Evolutionary conservation across 2,113 vertebrate species (phyloP), one percentile per base, ranked within the genome.

Genomic region (Nematolebias whitei): DNA sequence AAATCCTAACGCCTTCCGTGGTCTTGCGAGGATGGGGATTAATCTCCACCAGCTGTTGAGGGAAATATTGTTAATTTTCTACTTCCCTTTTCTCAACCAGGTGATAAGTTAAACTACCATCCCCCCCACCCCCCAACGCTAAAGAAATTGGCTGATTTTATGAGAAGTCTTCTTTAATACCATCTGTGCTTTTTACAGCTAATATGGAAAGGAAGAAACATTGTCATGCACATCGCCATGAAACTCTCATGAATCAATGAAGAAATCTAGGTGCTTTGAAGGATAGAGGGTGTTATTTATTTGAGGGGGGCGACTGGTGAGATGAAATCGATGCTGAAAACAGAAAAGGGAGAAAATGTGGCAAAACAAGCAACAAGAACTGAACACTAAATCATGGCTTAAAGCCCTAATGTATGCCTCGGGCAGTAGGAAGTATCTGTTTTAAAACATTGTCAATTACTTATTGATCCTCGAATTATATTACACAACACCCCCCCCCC

Each of bases 401-500:
- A 65, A 71, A 74, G 59, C 74, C 55, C 49, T 78, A 81, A 87
- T 80, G 74, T 74, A 67, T 57, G 79, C 78, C 76, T 86, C 77
- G 71, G 52, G 52, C 32, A 5, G 68, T 66, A 75, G 80, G 79
- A 83, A 86, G 88, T 78, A 78, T 83, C 51, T 63, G 43, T 82
- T 88, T 79, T 71, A 63, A 63, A 80, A 71, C 66, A 51, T 74
- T 71, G 61, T 51, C 68, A 70, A 73, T 80, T 80, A 83, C 75
- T 83, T 88, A 89, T 91, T 76, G 83, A 90, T 88, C 66, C 13
- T 5, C 52, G 63, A 82, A 82, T 79, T 57, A 76, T 78, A 87
- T 76, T 63, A 69, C 62, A 0, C 38, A 1, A 68, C 56, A 67
- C 69, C 56, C 63, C 61, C 63, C 29, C 59, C 63, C 45, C 35